Conservation (phyloP, 1,140 invertebrate genomes). For the Batillaria attramentaria region DNA sequence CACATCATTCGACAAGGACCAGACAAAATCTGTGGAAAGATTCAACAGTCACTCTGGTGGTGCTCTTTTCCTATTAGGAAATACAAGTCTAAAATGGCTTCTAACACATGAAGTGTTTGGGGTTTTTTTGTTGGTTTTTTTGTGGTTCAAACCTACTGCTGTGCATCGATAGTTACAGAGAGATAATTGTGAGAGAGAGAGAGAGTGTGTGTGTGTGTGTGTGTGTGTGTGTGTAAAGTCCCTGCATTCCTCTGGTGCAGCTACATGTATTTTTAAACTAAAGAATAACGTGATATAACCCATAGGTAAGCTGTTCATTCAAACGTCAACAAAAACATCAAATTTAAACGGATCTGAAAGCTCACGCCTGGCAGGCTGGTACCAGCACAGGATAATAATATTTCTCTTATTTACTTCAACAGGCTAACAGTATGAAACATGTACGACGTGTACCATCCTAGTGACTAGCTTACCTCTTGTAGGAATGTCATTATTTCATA, state of each 20-base stretch:
- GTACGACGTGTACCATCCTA: background rate
- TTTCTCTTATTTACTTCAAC: background rate
- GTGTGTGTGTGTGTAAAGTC: too few relatives aligned
- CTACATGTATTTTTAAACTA: too few relatives aligned
- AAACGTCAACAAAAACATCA: too few relatives aligned
- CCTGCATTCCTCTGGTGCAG: too few relatives aligned
- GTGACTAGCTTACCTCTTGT: background rate
- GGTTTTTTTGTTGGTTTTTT: too few relatives aligned
- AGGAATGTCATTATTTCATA: background rate
- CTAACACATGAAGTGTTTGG: too few relatives aligned
- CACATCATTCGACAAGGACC: slow-evolving; percentile 90
- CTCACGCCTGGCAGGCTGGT: background rate
- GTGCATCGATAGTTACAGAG: too few relatives aligned
- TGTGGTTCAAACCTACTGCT: too few relatives aligned
- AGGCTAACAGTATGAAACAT: background rate
- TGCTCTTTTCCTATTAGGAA: background rate
- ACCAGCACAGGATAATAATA: background rate
- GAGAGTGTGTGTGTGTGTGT: too few relatives aligned
- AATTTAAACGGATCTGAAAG: background rate
- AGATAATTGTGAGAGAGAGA: too few relatives aligned
- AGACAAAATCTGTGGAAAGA: slow-evolving; percentile 78
- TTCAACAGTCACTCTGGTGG: background rate
- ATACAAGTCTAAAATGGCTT: slow-evolving; percentile 76
- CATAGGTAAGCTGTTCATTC: too few relatives aligned
- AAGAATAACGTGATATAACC: too few relatives aligned